Percentiles rank a stretch among this genome's conserved stretches.
Evolutionary conservation across 2,888 invertebrate genomes (phyloP).

Genomic region (Oscheius onirici): DNA sequence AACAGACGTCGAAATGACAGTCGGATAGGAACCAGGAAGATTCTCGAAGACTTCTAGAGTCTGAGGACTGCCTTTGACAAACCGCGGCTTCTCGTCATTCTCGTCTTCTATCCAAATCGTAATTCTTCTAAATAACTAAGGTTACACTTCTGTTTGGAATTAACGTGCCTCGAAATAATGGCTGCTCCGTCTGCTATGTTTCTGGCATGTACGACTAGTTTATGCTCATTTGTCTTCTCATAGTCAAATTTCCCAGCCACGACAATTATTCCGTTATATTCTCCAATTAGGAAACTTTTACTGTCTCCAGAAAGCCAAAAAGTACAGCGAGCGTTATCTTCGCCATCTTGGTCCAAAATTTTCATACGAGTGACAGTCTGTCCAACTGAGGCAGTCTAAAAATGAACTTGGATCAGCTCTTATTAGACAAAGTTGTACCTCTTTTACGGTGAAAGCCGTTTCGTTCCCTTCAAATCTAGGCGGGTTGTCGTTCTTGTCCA

Average conservation of each 20-base stretch:
- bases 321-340: conserved; percentile 18
- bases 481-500: conserved; percentile 30
- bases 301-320: conserved; percentile 1
- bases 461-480: conserved; percentile 14
- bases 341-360: conserved; percentile 7
- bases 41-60: conserved; percentile 41
- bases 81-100: conserved; percentile 58
- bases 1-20: conserved; percentile 26
- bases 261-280: conserved; percentile 13
- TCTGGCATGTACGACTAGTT: conserved; percentile 14
- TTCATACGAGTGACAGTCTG: conserved; percentile 2
- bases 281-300: background rate
- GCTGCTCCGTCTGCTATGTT: conserved; percentile 24
- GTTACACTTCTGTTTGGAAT: background rate
- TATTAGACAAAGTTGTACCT: background rate
- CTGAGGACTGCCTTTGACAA: conserved; percentile 52
- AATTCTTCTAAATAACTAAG: background rate
- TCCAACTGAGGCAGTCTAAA: conserved; percentile 6
- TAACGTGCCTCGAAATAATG: background rate
- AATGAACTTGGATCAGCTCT: too few relatives aligned
- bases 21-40: conserved; percentile 31
- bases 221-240: conserved; percentile 28
- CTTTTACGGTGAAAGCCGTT: background rate
- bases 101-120: conserved; percentile 42
- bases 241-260: conserved; percentile 37